phyloP scores from a whole-genome alignment of 92 coral and sea anemone genomes.

The Bergia sp. region DNA sequence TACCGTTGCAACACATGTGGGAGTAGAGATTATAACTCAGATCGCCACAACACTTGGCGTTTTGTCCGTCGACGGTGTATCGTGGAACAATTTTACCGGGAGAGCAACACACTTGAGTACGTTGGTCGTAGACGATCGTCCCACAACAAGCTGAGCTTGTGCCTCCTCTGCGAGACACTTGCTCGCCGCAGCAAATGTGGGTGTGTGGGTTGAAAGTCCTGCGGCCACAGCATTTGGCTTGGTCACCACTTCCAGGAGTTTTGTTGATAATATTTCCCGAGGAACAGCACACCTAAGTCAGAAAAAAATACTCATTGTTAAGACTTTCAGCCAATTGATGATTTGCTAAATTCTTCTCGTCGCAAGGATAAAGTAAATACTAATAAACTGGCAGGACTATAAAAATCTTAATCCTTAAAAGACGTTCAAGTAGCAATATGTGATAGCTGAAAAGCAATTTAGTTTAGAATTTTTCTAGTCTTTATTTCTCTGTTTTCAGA shows the following conservation, averaged over 20 bases:
- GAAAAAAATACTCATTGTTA: neutral
- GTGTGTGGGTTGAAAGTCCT: conserved; percentile 20
- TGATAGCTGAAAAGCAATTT: too few species aligned
- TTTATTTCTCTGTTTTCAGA: too few species aligned
- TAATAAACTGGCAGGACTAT: neutral
- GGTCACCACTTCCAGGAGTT: conserved; percentile 37
- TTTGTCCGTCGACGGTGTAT: neutral
- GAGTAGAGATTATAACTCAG: conserved; percentile 21
- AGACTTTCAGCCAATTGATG: neutral
- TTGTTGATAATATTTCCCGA: neutral
- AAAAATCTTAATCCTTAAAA: too few species aligned
- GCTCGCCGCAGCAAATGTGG: conserved; percentile 51
- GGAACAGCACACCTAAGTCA: conserved; percentile 45
- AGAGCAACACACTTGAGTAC: conserved; percentile 20
- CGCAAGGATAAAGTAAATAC: neutral
- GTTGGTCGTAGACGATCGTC: conserved; percentile 7
- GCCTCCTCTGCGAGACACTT: conserved; percentile 8
- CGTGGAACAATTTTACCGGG: conserved; percentile 9
- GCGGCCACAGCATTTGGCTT: conserved; percentile 50
- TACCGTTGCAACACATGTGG: conserved; percentile 50
- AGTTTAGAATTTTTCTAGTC: too few species aligned
- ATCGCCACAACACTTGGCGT: conserved; percentile 48
- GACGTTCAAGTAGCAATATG: too few species aligned
- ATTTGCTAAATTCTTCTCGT: neutral
- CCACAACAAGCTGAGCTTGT: conserved; percentile 42